These are phyloP conservation scores for Homalodisca vitripennis DNA, from an alignment of 1,140 invertebrate genomes.

Conservation along the genomic window DNA sequence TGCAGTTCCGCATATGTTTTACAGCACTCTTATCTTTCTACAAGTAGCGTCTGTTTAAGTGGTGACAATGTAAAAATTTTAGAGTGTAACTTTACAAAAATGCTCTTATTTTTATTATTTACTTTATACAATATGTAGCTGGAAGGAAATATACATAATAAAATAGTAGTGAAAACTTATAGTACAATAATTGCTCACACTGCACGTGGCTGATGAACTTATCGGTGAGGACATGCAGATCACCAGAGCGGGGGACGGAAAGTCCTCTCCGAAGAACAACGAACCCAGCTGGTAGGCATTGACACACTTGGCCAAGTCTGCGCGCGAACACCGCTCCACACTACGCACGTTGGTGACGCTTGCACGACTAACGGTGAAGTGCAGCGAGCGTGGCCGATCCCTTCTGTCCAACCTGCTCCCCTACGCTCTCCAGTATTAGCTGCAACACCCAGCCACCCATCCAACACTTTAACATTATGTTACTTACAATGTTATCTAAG, in stretches of 20 bases:
- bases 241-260: slow-evolving; percentile 64
- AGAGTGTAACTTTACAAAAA: too few relatives aligned
- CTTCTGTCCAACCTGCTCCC: slow-evolving; percentile 64
- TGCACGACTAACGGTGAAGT: slow-evolving; percentile 77
- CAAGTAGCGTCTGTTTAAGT: too few relatives aligned
- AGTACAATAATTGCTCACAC: slow-evolving; percentile 52
- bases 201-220: slow-evolving; percentile 73
- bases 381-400: slow-evolving; percentile 79
- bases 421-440: slow-evolving; percentile 69
- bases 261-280: slow-evolving; percentile 69
- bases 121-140: too few relatives aligned
- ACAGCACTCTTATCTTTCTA: too few relatives aligned
- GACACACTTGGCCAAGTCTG: slow-evolving; percentile 70
- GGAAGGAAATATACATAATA: too few relatives aligned
- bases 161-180: too few relatives aligned
- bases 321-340: slow-evolving; percentile 63
- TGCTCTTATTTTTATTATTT: too few relatives aligned
- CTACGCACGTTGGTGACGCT: slow-evolving; percentile 76
- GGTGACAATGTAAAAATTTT: too few relatives aligned
- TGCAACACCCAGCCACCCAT: slow-evolving; percentile 50
- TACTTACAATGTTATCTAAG: too few relatives aligned
- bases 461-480: neutral
- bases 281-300: slow-evolving; percentile 70
- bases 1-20: too few relatives aligned
- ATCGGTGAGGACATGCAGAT: slow-evolving; percentile 68